Conservation (phyloP, 2,113 vertebrate species). For the Acinonyx jubatus region DNA sequence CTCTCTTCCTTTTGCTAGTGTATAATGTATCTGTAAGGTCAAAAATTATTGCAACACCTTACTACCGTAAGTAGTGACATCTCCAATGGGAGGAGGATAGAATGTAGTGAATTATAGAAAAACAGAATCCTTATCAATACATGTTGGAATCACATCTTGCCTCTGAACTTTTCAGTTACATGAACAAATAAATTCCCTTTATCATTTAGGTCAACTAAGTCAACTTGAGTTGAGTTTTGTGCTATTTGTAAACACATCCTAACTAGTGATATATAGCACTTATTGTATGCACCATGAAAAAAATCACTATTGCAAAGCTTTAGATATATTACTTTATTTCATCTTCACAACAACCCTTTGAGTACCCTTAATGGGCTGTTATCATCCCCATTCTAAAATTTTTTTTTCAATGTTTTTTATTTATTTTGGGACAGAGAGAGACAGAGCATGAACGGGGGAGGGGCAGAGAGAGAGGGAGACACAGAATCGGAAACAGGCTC, state of each 20-base stretch:
- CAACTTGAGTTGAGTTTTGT: not conserved
- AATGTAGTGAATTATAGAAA: not conserved
- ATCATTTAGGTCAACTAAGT: not conserved
- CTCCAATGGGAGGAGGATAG: not conserved
- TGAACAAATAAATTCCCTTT: not conserved
- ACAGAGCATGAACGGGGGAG: no score
- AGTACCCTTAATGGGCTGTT: not conserved
- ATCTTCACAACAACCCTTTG: not conserved
- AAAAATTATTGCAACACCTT: not conserved
- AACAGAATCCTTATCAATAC: not conserved
- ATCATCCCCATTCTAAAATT: not conserved
- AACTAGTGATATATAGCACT: not conserved
- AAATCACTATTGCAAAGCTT: not conserved
- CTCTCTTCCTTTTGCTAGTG: not conserved
- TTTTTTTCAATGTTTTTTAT: no score
- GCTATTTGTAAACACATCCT: not conserved
- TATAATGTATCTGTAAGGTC: not conserved
- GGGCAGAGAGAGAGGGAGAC: no score
- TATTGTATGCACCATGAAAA: not conserved
- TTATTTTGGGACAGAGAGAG: no score
- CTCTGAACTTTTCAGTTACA: not conserved
- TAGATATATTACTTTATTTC: constrained; percentile 35
- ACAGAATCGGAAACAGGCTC: no score
- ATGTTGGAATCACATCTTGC: not conserved
- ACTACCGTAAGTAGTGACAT: not conserved